Evolutionary conservation across 2,888 invertebrate genomes (phyloP).

Genomic region (Cantharis rustica): DNA sequence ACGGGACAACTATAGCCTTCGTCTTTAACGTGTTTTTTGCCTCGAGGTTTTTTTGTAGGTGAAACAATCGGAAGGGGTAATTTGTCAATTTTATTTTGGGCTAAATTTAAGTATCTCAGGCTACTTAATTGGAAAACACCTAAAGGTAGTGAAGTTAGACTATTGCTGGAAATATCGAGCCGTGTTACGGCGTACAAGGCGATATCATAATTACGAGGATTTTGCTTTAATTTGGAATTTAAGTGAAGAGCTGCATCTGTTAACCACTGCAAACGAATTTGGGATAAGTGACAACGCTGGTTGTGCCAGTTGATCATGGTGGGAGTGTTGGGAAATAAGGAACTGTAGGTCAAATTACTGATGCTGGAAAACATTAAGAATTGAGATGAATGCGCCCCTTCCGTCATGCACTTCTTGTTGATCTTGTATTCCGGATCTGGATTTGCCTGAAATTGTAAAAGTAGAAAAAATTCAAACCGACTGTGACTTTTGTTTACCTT

Average conservation of each 20-base stretch:
- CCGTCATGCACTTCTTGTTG: slow-evolving; percentile 83
- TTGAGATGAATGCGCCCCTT: slow-evolving; percentile 62
- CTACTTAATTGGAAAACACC: slow-evolving; percentile 85
- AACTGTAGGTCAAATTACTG: slow-evolving; percentile 72
- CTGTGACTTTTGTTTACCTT: slow-evolving; percentile 58
- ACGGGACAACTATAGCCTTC: slow-evolving; percentile 72
- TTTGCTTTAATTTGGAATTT: slow-evolving; percentile 79
- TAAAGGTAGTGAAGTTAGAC: slow-evolving; percentile 76
- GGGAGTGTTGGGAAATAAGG: slow-evolving; percentile 80
- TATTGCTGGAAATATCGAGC: slow-evolving; percentile 90
- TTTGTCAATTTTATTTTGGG: slow-evolving; percentile 85
- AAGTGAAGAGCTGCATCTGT: slow-evolving; percentile 81
- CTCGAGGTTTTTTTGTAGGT: slow-evolving; percentile 45
- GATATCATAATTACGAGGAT: slow-evolving; percentile 67
- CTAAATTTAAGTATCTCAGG: slow-evolving; percentile 77
- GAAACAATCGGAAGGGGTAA: slow-evolving; percentile 62
- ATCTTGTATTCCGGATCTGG: slow-evolving; percentile 92
- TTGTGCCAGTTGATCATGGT: slow-evolving; percentile 94
- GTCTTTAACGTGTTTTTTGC: slow-evolving; percentile 41
- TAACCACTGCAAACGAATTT: slow-evolving; percentile 81
- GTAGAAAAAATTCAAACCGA: neutral
- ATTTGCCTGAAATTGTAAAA: slow-evolving; percentile 65
- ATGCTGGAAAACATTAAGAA: slow-evolving; percentile 60
- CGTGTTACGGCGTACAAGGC: slow-evolving; percentile 91
- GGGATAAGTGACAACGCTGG: slow-evolving; percentile 71